phyloP scores from a whole-genome alignment of 2,888 invertebrate genomes.

The Mythimna pallens region DNA sequence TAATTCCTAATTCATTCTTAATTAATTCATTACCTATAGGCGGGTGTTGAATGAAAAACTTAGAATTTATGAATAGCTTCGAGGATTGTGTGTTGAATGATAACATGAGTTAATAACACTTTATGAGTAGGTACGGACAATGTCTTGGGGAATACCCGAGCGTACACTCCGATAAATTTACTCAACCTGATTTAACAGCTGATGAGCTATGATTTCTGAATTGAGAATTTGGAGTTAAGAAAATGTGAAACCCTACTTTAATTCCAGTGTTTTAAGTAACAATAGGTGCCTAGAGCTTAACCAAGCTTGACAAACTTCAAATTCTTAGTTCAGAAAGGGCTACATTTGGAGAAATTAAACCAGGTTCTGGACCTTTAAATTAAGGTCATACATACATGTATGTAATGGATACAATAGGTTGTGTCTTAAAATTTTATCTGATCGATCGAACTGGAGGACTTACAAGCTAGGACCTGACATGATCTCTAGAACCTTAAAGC shows the following conservation, averaged over 20 bases:
- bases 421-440: too few relatives aligned
- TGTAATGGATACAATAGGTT: too few relatives aligned
- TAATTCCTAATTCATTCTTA: conserved; percentile 47
- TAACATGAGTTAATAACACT: conserved; percentile 18
- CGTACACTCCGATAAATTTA: neutral
- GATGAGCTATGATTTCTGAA: neutral
- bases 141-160: conserved; percentile 10
- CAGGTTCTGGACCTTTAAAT: too few relatives aligned
- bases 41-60: conserved; percentile 38
- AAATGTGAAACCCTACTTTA: too few relatives aligned
- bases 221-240: neutral
- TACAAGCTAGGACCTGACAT: neutral
- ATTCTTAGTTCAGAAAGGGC: neutral
- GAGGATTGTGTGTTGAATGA: conserved; percentile 12
- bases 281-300: too few relatives aligned
- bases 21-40: conserved; percentile 38
- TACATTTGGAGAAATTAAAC: neutral
- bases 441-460: too few relatives aligned
- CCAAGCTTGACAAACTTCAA: neutral
- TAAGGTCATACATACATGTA: too few relatives aligned
- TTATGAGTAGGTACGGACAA: conserved; percentile 11
- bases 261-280: too few relatives aligned
- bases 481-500: neutral
- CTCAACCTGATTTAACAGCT: neutral
- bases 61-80: conserved; percentile 18